Conservation (phyloP, 2,888 invertebrate species). For the Eilema sororculum region DNA sequence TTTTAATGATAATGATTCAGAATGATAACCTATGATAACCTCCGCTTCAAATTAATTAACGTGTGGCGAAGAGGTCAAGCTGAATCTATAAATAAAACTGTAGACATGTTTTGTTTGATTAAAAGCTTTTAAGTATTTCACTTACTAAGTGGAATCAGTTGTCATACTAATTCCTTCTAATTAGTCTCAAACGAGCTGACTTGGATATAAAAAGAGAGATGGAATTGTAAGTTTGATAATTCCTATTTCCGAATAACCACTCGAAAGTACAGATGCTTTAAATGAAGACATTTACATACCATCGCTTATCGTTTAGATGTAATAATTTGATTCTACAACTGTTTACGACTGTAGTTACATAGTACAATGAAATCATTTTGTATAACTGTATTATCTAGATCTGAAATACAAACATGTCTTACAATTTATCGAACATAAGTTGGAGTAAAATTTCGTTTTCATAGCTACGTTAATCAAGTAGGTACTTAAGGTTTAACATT, state of each 20-base stretch:
- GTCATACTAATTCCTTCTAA: too few species aligned
- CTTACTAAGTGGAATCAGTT: too few species aligned
- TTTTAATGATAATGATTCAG: not conserved
- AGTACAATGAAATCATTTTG: not conserved
- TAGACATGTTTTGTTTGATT: too few species aligned
- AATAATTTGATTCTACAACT: not conserved
- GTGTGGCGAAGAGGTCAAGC: not conserved
- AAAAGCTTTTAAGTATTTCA: too few species aligned
- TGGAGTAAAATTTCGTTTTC: not conserved
- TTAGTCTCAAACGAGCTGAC: not conserved
- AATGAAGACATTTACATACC: not conserved
- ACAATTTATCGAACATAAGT: not conserved
- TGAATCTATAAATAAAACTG: not conserved
- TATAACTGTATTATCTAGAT: not conserved
- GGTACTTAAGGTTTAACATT: not conserved
- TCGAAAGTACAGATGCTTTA: not conserved
- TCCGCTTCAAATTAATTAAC: not conserved
- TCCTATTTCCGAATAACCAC: not conserved
- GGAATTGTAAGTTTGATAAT: not conserved
- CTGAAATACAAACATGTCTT: not conserved
- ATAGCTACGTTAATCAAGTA: too few species aligned
- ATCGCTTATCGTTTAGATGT: constrained; percentile 22
- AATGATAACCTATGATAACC: not conserved
- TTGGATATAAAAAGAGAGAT: not conserved
- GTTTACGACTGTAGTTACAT: constrained; percentile 6